Conservation (phyloP, 2,888 invertebrate species). For the Mythimna pallens region DNA sequence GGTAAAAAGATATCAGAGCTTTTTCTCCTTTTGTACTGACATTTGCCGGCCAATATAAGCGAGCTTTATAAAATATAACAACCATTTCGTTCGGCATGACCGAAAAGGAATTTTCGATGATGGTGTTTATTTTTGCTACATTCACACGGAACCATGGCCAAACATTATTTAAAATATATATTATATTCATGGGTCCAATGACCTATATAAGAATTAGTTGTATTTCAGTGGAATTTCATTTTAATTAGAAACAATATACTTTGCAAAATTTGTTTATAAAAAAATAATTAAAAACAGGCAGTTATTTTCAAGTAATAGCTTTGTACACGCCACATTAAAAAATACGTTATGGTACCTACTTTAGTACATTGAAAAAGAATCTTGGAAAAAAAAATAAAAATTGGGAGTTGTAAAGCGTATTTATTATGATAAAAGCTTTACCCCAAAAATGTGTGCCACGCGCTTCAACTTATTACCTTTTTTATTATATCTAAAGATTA, state of each 20-base stretch:
- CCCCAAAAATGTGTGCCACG: neutral
- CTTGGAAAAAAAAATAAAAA: neutral
- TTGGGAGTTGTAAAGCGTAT: neutral
- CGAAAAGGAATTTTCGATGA: conserved; percentile 75
- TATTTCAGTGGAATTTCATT: neutral
- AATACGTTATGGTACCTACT: neutral
- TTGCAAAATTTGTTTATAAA: too few relatives aligned
- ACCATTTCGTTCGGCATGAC: conserved; percentile 75
- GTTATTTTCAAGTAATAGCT: conserved; percentile 1
- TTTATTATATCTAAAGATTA: conserved; percentile 6
- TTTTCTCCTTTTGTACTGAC: conserved; percentile 87
- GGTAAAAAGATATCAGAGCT: conserved; percentile 87
- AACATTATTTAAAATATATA: conserved; percentile 63
- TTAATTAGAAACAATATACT: neutral
- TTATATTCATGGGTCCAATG: conserved; percentile 74
- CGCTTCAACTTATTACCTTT: neutral
- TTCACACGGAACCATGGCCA: conserved; percentile 68
- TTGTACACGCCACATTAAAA: conserved; percentile 2
- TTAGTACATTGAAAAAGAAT: neutral
- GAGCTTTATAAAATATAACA: conserved; percentile 82
- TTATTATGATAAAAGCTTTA: conserved; percentile 5
- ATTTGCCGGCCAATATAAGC: conserved; percentile 76
- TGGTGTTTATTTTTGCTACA: conserved; percentile 74
- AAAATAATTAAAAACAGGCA: neutral
- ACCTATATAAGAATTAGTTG: conserved; percentile 53